Conservation (phyloP, 2,888 invertebrate species). For the Asteroscopus sphinx region DNA sequence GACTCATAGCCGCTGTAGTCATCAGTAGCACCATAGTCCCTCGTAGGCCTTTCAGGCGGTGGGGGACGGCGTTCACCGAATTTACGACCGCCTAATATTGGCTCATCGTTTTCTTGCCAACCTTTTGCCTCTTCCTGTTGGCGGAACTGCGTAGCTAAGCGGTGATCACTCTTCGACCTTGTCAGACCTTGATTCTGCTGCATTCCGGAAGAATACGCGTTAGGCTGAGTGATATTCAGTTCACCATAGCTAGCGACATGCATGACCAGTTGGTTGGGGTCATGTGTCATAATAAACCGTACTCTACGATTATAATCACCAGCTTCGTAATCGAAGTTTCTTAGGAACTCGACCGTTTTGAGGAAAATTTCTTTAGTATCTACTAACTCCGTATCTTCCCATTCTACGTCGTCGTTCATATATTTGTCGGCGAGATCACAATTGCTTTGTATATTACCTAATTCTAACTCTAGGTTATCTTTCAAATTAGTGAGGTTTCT, state of each 20-base stretch:
- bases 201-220: conserved; percentile 90
- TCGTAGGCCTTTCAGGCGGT: conserved; percentile 87
- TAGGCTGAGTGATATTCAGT: conserved; percentile 93
- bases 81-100: conserved; percentile 93
- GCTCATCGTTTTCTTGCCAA: conserved; percentile 92
- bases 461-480: conserved; percentile 98
- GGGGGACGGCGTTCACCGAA: conserved; percentile 93
- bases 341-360: conserved; percentile 98
- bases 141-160: conserved; percentile 96
- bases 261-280: conserved; percentile 96
- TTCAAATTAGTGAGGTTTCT: conserved; percentile 96
- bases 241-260: conserved; percentile 97
- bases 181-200: conserved; percentile 94
- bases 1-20: conserved; percentile 93
- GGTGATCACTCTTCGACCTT: conserved; percentile 97
- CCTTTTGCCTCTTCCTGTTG: conserved; percentile 94
- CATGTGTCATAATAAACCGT: conserved; percentile 96
- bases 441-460: conserved; percentile 98
- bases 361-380: conserved; percentile 98
- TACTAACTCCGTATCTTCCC: conserved; percentile 98
- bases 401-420: conserved; percentile 96
- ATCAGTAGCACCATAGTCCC: conserved; percentile 90
- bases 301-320: conserved; percentile 96
- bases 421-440: conserved; percentile 99
- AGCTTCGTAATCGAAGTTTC: conserved; percentile 98